These are phyloP conservation scores for Gadopsis marmoratus DNA, from an alignment of 2,797 vertebrate genomes.

Conservation along the genomic window DNA sequence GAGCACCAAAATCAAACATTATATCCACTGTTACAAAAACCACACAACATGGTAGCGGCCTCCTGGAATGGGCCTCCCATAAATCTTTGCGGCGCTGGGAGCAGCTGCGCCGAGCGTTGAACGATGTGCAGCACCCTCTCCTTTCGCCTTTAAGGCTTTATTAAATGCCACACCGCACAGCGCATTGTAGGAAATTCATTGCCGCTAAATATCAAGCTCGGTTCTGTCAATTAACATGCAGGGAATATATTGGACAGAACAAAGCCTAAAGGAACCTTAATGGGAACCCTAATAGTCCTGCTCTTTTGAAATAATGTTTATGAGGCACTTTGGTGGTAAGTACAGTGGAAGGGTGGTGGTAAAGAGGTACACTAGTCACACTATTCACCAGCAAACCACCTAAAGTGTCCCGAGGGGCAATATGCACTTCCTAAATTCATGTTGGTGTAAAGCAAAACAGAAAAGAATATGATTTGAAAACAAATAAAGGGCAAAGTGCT, in stretches of 20 bases:
- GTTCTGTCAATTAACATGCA: conserved; percentile 61
- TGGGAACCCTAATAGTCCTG: conserved; percentile 61
- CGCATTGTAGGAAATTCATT: conserved; percentile 56
- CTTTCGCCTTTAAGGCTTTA: conserved; percentile 53
- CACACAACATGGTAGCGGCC: conserved; percentile 22
- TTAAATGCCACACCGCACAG: conserved; percentile 66
- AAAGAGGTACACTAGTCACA: conserved; percentile 10
- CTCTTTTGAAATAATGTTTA: conserved; percentile 71
- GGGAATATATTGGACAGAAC: conserved; percentile 50
- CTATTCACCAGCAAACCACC: conserved; percentile 15
- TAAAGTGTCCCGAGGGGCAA: conserved; percentile 7
- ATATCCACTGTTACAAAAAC: conserved; percentile 51
- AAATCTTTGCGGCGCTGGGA: conserved; percentile 59
- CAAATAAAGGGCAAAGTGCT: conserved; percentile 73
- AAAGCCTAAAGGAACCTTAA: conserved; percentile 59
- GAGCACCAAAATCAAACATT: conserved; percentile 13
- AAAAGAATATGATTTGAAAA: conserved; percentile 63
- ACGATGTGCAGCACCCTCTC: conserved; percentile 39
- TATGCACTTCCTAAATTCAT: conserved; percentile 20
- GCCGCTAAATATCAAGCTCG: conserved; percentile 69
- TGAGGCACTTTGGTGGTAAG: conserved; percentile 42
- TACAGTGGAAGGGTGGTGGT: conserved; percentile 8
- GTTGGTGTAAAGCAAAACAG: conserved; percentile 56
- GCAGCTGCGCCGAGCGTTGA: conserved; percentile 60
- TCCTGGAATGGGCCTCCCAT: conserved; percentile 49